Evolutionary conservation across 2,113 vertebrate species (phyloP), one percentile per base, ranked within the genome.

Genomic region (Egretta garzetta): DNA sequence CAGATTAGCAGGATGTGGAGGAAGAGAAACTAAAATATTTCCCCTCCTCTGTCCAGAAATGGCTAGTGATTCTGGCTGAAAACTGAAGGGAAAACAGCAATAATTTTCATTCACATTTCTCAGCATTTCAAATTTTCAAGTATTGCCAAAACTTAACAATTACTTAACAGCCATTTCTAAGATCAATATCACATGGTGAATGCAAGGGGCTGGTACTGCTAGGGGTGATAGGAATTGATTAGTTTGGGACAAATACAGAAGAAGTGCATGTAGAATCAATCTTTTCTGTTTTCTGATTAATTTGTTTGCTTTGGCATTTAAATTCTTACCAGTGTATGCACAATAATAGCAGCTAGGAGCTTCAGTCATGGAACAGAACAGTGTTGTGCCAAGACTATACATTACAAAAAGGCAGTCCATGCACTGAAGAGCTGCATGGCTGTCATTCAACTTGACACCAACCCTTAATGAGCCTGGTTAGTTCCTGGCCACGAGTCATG

Each of bases 371-470:
- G 68, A 45, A 45, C 24, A 88, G 70, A 90, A 79, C 0, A 3
- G 41, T 0, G 0, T 14, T 70, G 33, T 58, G 23, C 43, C 60
- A 18, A 37, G 39, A 64, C 12, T n/a, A 6, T 6, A 26, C 19
- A 9, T 28, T 33, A 32, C 24, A 52, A 64, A 86, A 89, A 62
- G 10, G 55, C 58, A 88, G 28, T 19, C 19, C 33, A 13, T 19
- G 33, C 16, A 39, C 10, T 22, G 50, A 39, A 41, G 35, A 76
- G 45, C 16, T 88, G 21, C 32, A 24, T 33, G 30, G 43, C 33
- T 91, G 80, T 80, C 73, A 67, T 63, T 89, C 28, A 74, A 14
- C 23, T 84, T 80, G 37, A 71, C 79, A 79, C 33, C 63, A 74
- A 23, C 27, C 6, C 32, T 81, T 79, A 47, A 55, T 3, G 9